Conservation (phyloP, 2,797 vertebrate genomes). For the Calcarius lapponicus region DNA sequence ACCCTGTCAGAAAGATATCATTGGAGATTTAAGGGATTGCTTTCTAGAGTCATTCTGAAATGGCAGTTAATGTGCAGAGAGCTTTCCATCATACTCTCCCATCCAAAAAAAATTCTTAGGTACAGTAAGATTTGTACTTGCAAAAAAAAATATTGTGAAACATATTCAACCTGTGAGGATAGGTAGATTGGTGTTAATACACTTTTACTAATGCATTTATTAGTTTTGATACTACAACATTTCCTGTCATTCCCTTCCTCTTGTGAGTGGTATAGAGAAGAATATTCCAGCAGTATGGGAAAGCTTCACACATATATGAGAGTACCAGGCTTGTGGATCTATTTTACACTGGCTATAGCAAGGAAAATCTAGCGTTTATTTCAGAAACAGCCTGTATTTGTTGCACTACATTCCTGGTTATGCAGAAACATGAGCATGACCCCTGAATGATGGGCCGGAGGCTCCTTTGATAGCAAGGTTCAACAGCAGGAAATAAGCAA, state of each 20-base stretch:
- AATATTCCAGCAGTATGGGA: background rate
- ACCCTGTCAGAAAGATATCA: background rate
- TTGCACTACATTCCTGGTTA: background rate
- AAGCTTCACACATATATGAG: background rate
- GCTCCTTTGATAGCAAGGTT: background rate
- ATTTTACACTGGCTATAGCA: background rate
- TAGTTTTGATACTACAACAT: background rate
- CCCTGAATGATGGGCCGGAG: background rate
- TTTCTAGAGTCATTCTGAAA: conserved; percentile 16
- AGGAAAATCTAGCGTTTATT: background rate
- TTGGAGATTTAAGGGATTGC: background rate
- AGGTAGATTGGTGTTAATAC: background rate
- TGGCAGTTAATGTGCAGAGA: background rate
- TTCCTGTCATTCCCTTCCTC: background rate
- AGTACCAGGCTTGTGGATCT: background rate
- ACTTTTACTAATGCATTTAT: background rate
- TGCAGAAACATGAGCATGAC: background rate
- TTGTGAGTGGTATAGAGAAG: background rate
- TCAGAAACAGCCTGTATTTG: background rate
- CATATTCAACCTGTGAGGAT: background rate
- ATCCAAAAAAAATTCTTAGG: background rate
- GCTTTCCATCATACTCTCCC: background rate
- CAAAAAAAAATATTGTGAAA: background rate
- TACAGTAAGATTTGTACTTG: background rate
- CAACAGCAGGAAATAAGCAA: background rate